Evolutionary conservation across 2,888 invertebrate genomes (phyloP).

Genomic region (Phanerotoma sp.): DNA sequence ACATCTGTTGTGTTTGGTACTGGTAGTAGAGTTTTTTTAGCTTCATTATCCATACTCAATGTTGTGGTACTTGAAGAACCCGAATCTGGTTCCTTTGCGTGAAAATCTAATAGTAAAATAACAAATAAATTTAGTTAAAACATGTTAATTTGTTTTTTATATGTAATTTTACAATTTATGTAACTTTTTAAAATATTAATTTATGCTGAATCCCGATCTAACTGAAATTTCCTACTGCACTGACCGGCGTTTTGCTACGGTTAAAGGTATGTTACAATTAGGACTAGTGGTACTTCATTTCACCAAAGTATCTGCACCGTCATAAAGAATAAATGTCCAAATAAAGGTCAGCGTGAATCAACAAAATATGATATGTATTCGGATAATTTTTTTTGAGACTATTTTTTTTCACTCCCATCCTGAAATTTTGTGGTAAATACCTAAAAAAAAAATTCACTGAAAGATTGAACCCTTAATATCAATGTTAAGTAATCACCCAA

Average conservation of each 20-base stretch:
- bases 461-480: too few relatives aligned
- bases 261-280: slow-evolving; percentile 49
- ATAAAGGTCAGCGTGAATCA: slow-evolving; percentile 53
- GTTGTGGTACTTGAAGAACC: slow-evolving; percentile 61
- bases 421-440: too few relatives aligned
- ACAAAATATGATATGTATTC: slow-evolving; percentile 36
- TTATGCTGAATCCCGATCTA: not conserved
- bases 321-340: slow-evolving; percentile 56
- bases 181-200: not conserved
- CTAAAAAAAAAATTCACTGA: too few relatives aligned
- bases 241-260: slow-evolving; percentile 9
- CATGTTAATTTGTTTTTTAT: not conserved
- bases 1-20: slow-evolving; percentile 54
- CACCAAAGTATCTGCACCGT: slow-evolving; percentile 56
- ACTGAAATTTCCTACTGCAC: slow-evolving; percentile 2
- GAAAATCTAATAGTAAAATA: slow-evolving; percentile 57
- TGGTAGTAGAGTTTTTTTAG: slow-evolving; percentile 61
- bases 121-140: slow-evolving; percentile 11
- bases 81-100: slow-evolving; percentile 58
- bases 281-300: slow-evolving; percentile 55
- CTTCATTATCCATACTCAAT: slow-evolving; percentile 55
- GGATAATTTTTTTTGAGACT: too few relatives aligned
- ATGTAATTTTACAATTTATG: not conserved
- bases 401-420: too few relatives aligned
- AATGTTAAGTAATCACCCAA: too few relatives aligned